phyloP scores from a whole-genome alignment of 1,140 invertebrate genomes.

The Drosophila setifemur region DNA sequence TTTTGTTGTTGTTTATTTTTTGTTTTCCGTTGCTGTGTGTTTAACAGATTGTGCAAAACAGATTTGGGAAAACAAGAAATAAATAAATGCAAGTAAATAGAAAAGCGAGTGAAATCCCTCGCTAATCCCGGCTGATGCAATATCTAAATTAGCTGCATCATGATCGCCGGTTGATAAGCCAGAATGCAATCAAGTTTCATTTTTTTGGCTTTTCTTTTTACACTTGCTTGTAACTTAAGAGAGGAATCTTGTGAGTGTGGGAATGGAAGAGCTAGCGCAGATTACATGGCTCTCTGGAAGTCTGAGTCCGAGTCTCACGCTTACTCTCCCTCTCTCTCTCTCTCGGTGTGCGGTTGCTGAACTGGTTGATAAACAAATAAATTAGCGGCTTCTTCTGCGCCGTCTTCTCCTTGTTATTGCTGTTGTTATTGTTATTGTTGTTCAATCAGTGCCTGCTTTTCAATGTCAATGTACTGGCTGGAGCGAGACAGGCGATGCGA shows the following conservation, averaged over 20 bases:
- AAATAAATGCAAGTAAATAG: not conserved
- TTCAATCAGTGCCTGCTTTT: constrained; percentile 7
- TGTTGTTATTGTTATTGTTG: not conserved
- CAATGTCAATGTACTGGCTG: constrained; percentile 31
- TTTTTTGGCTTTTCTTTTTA: not conserved
- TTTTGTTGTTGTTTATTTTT: constrained; percentile 27
- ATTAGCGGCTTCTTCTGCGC: constrained; percentile 18
- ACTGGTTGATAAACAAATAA: constrained; percentile 44
- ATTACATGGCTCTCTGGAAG: constrained; percentile 17
- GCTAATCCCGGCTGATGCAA: constrained; percentile 43
- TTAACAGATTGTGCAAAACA: constrained; percentile 33
- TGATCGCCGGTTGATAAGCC: constrained; percentile 12
- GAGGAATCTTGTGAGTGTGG: not conserved
- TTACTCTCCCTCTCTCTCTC: not conserved
- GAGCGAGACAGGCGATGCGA: not conserved
- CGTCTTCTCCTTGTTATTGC: not conserved
- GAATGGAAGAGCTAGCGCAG: not conserved
- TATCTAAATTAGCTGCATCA: constrained; percentile 28
- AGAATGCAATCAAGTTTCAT: not conserved
- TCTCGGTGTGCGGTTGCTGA: not conserved
- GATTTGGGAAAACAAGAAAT: not conserved
- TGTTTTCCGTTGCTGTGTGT: constrained; percentile 6
- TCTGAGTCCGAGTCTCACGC: not conserved
- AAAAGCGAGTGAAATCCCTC: not conserved
- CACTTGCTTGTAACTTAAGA: constrained; percentile 27